Conservation (phyloP, 2,888 invertebrate species). For the Ditula angustiorana region DNA sequence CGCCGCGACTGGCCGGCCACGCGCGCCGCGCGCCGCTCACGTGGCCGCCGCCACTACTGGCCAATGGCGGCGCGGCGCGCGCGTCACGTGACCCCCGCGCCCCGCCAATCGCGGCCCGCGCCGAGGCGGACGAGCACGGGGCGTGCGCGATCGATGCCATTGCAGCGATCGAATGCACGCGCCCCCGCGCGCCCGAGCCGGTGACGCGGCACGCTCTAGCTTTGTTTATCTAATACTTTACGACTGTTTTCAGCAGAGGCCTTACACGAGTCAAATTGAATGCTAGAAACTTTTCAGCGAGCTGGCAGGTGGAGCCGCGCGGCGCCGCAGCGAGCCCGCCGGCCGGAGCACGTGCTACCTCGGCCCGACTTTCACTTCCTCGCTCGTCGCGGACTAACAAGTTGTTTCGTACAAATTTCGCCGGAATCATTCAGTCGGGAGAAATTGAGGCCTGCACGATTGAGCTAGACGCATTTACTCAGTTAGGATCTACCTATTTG, state of each 20-base stretch:
- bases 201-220: conserved; percentile 63
- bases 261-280: conserved; percentile 13
- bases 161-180: conserved; percentile 74
- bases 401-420: conserved; percentile 40
- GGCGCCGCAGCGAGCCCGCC: conserved; percentile 16
- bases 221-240: conserved; percentile 71
- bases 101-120: conserved; percentile 60
- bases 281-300: conserved; percentile 14
- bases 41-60: conserved; percentile 64
- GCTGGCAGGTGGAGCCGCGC: not conserved
- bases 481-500: not conserved
- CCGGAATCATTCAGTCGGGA: conserved; percentile 12
- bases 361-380: conserved; percentile 70
- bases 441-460: not conserved
- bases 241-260: conserved; percentile 44
- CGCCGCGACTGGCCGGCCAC: conserved; percentile 82
- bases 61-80: conserved; percentile 61
- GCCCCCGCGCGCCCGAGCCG: conserved; percentile 59
- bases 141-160: conserved; percentile 78
- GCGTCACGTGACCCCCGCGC: conserved; percentile 71
- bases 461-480: not conserved
- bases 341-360: conserved; percentile 54
- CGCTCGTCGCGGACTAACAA: conserved; percentile 46
- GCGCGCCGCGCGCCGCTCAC: conserved; percentile 76
- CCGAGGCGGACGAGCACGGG: conserved; percentile 57